Evolutionary conservation across 2,888 invertebrate genomes (phyloP).

Genomic region (Acholoe squamosa): DNA sequence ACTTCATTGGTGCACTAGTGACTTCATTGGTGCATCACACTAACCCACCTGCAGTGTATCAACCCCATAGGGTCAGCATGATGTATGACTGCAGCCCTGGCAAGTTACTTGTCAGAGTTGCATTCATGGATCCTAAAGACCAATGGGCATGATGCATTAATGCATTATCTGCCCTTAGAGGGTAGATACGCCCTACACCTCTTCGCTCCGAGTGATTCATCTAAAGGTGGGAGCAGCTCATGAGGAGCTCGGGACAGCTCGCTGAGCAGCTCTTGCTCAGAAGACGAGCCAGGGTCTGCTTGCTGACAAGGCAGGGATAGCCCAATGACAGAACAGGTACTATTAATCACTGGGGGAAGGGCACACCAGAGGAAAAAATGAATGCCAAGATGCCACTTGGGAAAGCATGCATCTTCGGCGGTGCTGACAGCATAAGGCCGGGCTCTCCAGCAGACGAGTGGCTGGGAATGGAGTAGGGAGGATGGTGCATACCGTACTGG

Average conservation of each 20-base stretch:
- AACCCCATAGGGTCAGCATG: no score
- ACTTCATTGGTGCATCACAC: no score
- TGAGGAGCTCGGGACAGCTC: not conserved
- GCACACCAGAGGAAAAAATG: not conserved
- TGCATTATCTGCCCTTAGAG: no score
- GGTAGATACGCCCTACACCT: conserved; percentile 17
- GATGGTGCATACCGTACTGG: not conserved
- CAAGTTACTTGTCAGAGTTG: no score
- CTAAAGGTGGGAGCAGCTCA: conserved; percentile 10
- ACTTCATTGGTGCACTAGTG: no score
- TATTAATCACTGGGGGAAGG: conserved; percentile 32
- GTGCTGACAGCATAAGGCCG: not conserved
- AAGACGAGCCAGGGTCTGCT: conserved; percentile 17
- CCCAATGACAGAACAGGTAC: conserved; percentile 42
- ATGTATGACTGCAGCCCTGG: no score
- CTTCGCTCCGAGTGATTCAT: conserved; percentile 32
- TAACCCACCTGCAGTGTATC: no score
- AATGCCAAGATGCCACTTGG: conserved; percentile 36
- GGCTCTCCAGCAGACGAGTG: not conserved
- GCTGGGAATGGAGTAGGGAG: not conserved
- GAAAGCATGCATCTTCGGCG: conserved; percentile 27
- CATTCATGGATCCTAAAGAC: no score
- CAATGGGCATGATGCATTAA: no score
- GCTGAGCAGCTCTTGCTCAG: not conserved
- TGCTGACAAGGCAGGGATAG: conserved; percentile 16